Evolutionary conservation across 1,140 invertebrate genomes (phyloP), one percentile per base, ranked within the genome.

Genomic region (Nomia melanderi): DNA sequence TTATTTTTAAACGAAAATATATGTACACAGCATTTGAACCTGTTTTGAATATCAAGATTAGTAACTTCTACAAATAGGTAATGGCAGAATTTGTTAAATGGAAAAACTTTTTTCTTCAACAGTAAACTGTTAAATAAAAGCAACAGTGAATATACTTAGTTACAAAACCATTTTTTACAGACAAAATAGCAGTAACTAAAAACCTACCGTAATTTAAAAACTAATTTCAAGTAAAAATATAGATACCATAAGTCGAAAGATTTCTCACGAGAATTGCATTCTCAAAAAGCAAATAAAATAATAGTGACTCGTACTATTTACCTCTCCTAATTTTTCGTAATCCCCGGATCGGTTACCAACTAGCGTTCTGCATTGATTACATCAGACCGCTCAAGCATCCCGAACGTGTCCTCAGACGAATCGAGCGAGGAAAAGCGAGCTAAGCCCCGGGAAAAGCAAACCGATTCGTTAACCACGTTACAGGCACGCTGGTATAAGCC

Each of bases 381-480:
- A 14, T 7, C 23, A 53, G 27, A 39, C 5, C 25, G 20, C 25
- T 12, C 17, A 11, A 12, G 31, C 25, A 0, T 44, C 14, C 9
- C 0, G 27, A 33, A 12, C n/a, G 67, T 33, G 27, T 31, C 67
- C 57, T 29, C 2, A n/a, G 59, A 73, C 60, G 69, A 63, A 59
- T 65, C 1, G 60, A 70, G 70, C 70, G 76, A 64, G 67, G 69
- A 73, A 78, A 78, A 62, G 69, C 79, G 47, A 60, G 64, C 47
- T 76, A 77, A 64, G 63, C 74, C 64, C 60, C 54, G 41, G 41
- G 73, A 57, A 77, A 67, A 89, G 87, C 85, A 88, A 90, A 90
- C 86, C 85, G 84, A 88, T 89, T 87, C 86, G 84, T 89, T 88
- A 89, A 91, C 90, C 89, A 81, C 86, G 83, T 88, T 88, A 86